phyloP scores from a whole-genome alignment of 2,113 vertebrate species.

The Chaenogobius annularis region DNA sequence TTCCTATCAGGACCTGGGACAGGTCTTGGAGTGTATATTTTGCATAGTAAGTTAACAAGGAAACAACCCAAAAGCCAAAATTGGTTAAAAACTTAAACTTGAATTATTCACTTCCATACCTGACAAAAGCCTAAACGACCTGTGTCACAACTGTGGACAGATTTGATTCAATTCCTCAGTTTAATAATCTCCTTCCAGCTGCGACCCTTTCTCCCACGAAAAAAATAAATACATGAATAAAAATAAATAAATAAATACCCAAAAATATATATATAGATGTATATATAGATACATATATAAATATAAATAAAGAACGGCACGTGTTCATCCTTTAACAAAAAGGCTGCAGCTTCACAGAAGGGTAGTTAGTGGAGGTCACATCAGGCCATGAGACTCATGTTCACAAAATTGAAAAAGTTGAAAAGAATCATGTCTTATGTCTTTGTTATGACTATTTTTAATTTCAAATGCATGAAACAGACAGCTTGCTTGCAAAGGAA shows the following conservation, averaged over 20 bases:
- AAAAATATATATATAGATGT: no score
- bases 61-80: background rate
- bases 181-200: slow-evolving; percentile 2
- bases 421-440: background rate
- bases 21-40: background rate
- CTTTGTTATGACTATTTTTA: background rate
- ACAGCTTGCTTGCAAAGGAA: no score
- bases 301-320: slow-evolving; percentile 21
- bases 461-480: no score
- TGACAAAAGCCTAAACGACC: background rate
- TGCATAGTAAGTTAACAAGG: no score
- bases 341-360: background rate
- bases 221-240: no score
- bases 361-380: background rate
- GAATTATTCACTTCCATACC: slow-evolving; percentile 1
- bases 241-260: no score
- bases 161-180: slow-evolving; percentile 33
- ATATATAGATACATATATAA: no score
- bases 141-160: background rate
- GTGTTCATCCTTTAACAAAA: background rate
- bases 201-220: no score
- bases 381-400: background rate
- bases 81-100: slow-evolving; percentile 4
- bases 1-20: background rate
- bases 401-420: background rate